Evolutionary conservation across 23 tunicate species (phyloP), one percentile per base, ranked within the genome.

Genomic region (Trididemnum miniatum): DNA sequence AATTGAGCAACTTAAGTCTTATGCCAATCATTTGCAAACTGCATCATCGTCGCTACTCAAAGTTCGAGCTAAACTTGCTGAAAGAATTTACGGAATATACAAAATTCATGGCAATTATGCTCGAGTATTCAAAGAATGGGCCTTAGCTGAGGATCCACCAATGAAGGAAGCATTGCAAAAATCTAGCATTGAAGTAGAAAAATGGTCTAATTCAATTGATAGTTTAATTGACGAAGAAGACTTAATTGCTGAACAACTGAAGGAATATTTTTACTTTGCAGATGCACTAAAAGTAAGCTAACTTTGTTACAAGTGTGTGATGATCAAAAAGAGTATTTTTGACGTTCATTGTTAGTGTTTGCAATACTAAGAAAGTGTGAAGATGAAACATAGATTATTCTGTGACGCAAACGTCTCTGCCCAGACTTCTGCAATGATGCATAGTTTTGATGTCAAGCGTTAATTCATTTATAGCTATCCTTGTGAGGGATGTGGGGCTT

Each of bases 11-110:
- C 66, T 93, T 83, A 93, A 88, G 67, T 30, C 73, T 1, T 93
- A 87, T 54, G 92, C 98, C 34, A 81, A 65, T 33, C 81, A 93
- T 0, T 35, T 93, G 57, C 98, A 88, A 57, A 31, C 80, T 4
- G 82, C 36, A 39, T 35, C 87, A 1, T 71, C 93, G n/a, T 72
- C 86, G 36, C 52, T 88, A n/a, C 59, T 93, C 28, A 88, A 88
- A 80, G 93, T 71, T 27, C 87, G 98, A 30, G 92, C 98, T 12
- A 93, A 93, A 37, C 36, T 93, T n/a, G 98, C 94, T 5, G 98
- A 93, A 44, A 50, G 98, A 79, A 73, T 93, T 2, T 93, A 83
- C 66, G 98, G 89, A 35, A 77, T 93, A 51, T 93, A 88, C 93
- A 86, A 86, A 65, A 81, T 93, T n/a, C 98, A 93, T 80, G 83